phyloP scores from a whole-genome alignment of 2,888 invertebrate genomes.

The Hermaeophaga mercurialis region DNA sequence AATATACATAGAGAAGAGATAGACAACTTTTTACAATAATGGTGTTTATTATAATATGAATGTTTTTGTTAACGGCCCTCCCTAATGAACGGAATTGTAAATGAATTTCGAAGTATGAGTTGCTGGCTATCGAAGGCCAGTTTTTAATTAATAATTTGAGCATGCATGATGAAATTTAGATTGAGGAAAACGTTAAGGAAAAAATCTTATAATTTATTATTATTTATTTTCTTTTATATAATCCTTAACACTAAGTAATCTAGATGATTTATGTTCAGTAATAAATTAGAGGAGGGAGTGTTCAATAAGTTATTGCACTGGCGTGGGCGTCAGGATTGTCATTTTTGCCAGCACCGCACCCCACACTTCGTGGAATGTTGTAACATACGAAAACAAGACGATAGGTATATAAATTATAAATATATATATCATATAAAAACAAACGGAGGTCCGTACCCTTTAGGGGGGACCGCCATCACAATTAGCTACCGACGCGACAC shows the following conservation, averaged over 20 bases:
- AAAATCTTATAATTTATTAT: constrained; percentile 19
- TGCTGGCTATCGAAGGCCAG: background rate
- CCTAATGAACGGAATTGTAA: constrained; percentile 4
- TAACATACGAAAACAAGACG: constrained; percentile 52
- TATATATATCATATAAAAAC: constrained; percentile 55
- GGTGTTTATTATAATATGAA: constrained; percentile 5
- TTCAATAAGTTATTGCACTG: constrained; percentile 57
- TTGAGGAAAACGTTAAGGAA: constrained; percentile 16
- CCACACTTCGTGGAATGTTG: constrained; percentile 54
- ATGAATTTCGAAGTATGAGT: constrained; percentile 7
- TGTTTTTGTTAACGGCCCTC: constrained; percentile 9
- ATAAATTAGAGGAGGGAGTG: constrained; percentile 54
- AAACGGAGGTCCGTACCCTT: constrained; percentile 45
- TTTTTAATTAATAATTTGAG: background rate
- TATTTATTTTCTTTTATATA: constrained; percentile 51
- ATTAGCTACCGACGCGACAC: constrained; percentile 56
- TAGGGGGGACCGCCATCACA: constrained; percentile 52
- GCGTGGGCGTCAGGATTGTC: constrained; percentile 55
- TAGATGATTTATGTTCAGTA: constrained; percentile 52
- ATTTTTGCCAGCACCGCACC: constrained; percentile 53
- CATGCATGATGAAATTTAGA: background rate
- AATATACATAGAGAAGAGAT: constrained; percentile 15
- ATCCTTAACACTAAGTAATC: constrained; percentile 54
- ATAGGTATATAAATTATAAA: constrained; percentile 58
- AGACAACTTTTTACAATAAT: constrained; percentile 11